phyloP scores from a whole-genome alignment of 2,113 vertebrate genomes.

The Elachura formosa region DNA sequence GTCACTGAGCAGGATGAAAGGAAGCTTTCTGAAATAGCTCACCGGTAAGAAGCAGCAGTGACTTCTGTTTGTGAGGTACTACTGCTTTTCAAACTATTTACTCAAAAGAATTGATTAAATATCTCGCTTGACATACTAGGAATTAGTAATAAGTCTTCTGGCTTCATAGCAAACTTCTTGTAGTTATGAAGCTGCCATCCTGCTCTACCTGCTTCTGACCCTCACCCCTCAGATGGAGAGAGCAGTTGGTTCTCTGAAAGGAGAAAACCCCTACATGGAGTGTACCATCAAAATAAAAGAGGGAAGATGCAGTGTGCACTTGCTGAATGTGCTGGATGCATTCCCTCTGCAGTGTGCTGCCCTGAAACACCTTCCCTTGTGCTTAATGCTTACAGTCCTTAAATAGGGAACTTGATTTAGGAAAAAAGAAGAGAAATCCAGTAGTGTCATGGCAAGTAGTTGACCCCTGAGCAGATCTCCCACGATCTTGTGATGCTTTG shows the following conservation, averaged over 20 bases:
- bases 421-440: neutral
- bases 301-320: neutral
- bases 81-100: neutral
- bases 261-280: neutral
- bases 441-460: neutral
- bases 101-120: neutral
- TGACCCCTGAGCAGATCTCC: neutral
- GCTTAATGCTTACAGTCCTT: neutral
- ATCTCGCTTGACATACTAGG: neutral
- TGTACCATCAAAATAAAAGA: neutral
- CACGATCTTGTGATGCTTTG: neutral
- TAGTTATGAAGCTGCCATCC: neutral
- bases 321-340: neutral
- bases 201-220: neutral
- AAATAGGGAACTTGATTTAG: neutral
- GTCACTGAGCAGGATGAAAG: neutral
- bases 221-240: neutral
- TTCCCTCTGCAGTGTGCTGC: neutral
- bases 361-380: neutral
- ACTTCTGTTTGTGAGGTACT: neutral
- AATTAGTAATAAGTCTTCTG: neutral
- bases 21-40: neutral
- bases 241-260: neutral
- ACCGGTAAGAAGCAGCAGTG: neutral
- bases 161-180: neutral